Percentiles rank a stretch among this genome's conserved stretches.
These are phyloP conservation scores for Astropecten irregularis DNA, from an alignment of 53 echinoderm and acorn worm species.

Conservation along the genomic window DNA sequence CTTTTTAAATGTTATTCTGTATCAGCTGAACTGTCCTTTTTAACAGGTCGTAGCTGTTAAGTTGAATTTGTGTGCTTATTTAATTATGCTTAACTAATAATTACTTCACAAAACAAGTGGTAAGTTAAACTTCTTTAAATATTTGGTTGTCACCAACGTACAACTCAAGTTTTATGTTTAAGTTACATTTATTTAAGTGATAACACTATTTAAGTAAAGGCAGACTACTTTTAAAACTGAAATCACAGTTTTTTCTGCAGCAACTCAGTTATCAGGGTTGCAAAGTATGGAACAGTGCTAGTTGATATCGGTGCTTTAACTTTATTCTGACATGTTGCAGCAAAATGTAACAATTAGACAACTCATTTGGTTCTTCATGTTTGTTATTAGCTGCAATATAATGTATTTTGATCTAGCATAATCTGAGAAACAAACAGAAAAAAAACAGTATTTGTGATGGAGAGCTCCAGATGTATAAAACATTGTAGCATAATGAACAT, in stretches of 20 bases:
- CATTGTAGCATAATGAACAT: neutral
- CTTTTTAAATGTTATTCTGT: too few relatives aligned
- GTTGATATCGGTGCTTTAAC: constrained; percentile 14
- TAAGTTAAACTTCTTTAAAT: neutral
- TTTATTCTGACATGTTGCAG: neutral
- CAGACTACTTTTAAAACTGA: constrained; percentile 46
- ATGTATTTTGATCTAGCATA: neutral
- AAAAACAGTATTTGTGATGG: constrained; percentile 35
- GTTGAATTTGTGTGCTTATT: constrained; percentile 9
- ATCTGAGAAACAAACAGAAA: too few relatives aligned
- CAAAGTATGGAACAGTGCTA: neutral
- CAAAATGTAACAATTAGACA: neutral
- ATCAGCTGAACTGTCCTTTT: neutral
- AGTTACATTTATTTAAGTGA: constrained; percentile 12
- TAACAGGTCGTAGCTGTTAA: constrained; percentile 1
- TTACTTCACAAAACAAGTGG: neutral
- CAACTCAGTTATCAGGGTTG: constrained; percentile 40
- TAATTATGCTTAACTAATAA: neutral
- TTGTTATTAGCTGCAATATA: neutral
- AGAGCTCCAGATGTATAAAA: neutral
- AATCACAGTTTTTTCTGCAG: constrained; percentile 21
- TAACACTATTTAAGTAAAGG: constrained; percentile 2
- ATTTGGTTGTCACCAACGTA: neutral
- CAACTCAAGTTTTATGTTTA: neutral
- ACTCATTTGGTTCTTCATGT: neutral